Evolutionary conservation across 2,888 invertebrate species (phyloP).

Genomic region (Perizoma affinitatum): DNA sequence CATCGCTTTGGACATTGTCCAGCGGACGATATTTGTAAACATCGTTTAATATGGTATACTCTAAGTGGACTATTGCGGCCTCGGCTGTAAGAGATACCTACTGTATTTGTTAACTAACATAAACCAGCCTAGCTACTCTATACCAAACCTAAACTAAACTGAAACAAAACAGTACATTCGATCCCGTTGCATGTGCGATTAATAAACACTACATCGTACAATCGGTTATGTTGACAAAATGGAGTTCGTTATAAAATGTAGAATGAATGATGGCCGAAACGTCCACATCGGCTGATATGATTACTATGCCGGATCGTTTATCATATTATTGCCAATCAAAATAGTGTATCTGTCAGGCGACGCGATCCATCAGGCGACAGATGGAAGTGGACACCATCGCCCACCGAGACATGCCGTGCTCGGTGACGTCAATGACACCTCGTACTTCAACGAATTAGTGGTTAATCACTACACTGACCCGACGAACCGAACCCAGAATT

Average conservation of each 20-base stretch:
- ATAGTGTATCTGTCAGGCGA: slow-evolving; percentile 82
- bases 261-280: slow-evolving; percentile 73
- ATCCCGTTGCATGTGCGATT: slow-evolving; percentile 37
- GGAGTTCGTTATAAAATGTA: slow-evolving; percentile 65
- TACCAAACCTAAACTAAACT: slow-evolving; percentile 39
- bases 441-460: slow-evolving; percentile 59
- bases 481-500: slow-evolving; percentile 40
- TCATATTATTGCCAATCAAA: slow-evolving; percentile 84
- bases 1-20: slow-evolving; percentile 78
- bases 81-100: slow-evolving; percentile 53
- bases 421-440: slow-evolving; percentile 50
- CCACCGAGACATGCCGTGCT: slow-evolving; percentile 43
- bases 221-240: slow-evolving; percentile 60
- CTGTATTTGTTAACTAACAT: slow-evolving; percentile 38
- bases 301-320: slow-evolving; percentile 77
- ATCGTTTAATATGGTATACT: slow-evolving; percentile 70
- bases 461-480: slow-evolving; percentile 51
- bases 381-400: slow-evolving; percentile 55
- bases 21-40: slow-evolving; percentile 74
- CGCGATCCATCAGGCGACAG: slow-evolving; percentile 74
- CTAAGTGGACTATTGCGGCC: slow-evolving; percentile 63
- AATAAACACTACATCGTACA: slow-evolving; percentile 46
- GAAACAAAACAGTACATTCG: slow-evolving; percentile 39
- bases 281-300: slow-evolving; percentile 72
- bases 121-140: slow-evolving; percentile 37